Base-by-base conservation (phyloP, 2,797 vertebrate species). In the Cynopterus sphinx region DNA sequence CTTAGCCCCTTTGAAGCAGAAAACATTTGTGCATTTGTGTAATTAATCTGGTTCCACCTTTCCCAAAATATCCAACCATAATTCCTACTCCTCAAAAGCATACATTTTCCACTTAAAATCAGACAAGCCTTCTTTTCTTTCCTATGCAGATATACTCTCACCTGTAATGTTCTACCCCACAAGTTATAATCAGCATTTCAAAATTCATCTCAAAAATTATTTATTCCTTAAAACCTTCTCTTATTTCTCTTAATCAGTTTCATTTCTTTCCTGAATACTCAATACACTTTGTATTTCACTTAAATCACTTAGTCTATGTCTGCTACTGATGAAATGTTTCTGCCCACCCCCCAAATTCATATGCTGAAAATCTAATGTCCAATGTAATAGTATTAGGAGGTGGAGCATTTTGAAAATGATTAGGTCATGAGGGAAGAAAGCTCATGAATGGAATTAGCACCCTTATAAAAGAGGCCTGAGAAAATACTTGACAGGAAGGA, bases 1-100 rank as follows among this genome's bases (percentile, higher is more conserved):
- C n/a, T 86, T 68, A 93, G 61, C 71, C n/a, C 28, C 28, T 57
- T 65, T 26, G 53, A 87, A 70, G 39, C 63, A 88, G 88, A 91
- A 75, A 41, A 26, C 12, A 65, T 26, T 87, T 28, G 61, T 31
- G 33, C 55, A 82, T 81, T 89, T 84, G 15, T 41, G 90, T 70
- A 71, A 61, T 85, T 79, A 86, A 70, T 39, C n/a, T 68, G n/a
- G 15, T 67, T 26, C 31, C 41, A 85, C 19, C 21, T 49, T 85
- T 86, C 28, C 33, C 51, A 90, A 94, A 95, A 86, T 75, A 94
- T 53, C 43, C 43, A 92, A 81, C 26, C 36, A 90, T 70, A 90
- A 89, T 85, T 89, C 41, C 36, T 89, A 86, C 17, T 63, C 36
- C 36, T 70, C 51, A 53, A 70, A 17, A 51, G 9, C n/a, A 92